These are phyloP conservation scores for Lasiommata megera DNA, from an alignment of 2,888 invertebrate species.

Conservation along the genomic window DNA sequence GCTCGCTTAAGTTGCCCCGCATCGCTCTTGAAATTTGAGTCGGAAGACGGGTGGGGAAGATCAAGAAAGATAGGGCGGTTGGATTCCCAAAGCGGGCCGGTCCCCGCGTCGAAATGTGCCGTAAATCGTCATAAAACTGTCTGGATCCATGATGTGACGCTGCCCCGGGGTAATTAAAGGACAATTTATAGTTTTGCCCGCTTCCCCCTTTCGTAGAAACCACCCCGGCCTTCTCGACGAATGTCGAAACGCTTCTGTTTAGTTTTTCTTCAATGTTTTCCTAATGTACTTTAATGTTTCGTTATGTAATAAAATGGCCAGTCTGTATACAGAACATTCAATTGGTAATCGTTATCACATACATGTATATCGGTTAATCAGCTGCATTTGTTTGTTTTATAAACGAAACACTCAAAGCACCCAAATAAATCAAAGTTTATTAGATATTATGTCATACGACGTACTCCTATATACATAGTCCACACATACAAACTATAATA, in stretches of 20 bases:
- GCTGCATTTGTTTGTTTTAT: no score
- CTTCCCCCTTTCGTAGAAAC: conserved; percentile 54
- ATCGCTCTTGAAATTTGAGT: conserved; percentile 18
- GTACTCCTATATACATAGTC: no score
- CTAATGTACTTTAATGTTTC: conserved; percentile 27
- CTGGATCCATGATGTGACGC: conserved; percentile 87
- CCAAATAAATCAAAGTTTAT: no score
- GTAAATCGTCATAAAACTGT: conserved; percentile 86
- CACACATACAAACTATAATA: no score
- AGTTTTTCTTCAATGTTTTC: conserved; percentile 41
- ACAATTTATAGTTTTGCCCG: conserved; percentile 80
- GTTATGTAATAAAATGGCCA: no score
- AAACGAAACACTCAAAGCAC: no score
- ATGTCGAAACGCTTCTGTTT: conserved; percentile 53
- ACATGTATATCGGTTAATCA: no score
- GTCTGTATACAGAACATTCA: no score
- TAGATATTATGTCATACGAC: no score
- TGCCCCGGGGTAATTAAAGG: conserved; percentile 82
- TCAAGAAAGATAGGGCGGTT: conserved; percentile 49
- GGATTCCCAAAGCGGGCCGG: conserved; percentile 65
- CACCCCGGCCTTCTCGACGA: conserved; percentile 50
- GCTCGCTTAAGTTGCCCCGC: conserved; percentile 18
- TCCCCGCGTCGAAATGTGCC: conserved; percentile 74
- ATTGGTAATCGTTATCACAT: no score
- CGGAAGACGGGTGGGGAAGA: conserved; percentile 36